phyloP scores from a whole-genome alignment of 2,888 invertebrate species.

The Subacronicta megacephala region DNA sequence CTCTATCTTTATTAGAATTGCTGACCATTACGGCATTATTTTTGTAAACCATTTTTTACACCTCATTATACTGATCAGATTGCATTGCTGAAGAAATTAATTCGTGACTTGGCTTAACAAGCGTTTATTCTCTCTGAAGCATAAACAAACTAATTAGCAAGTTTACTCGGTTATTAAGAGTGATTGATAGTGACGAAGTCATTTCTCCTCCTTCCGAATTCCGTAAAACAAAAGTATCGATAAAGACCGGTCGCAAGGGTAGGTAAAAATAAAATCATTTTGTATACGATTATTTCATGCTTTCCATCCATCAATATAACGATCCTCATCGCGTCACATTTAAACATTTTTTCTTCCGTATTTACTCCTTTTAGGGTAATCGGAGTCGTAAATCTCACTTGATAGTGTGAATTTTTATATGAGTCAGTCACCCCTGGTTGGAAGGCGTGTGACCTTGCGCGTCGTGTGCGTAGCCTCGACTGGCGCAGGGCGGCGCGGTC shows the following conservation, averaged over 20 bases:
- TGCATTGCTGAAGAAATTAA: conserved; percentile 23
- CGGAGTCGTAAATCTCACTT: conserved; percentile 73
- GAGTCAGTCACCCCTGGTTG: conserved; percentile 80
- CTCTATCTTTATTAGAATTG: neutral
- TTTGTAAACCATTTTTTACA: conserved; percentile 11
- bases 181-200: conserved; percentile 18
- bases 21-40: neutral
- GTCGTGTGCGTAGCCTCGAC: conserved; percentile 64
- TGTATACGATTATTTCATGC: conserved; percentile 49
- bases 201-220: conserved; percentile 25
- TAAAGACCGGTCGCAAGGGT: conserved; percentile 43
- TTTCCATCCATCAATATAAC: conserved; percentile 62
- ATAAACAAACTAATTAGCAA: conserved; percentile 25
- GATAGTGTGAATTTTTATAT: conserved; percentile 77
- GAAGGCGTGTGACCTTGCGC: conserved; percentile 64
- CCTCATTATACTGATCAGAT: conserved; percentile 18
- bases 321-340: conserved; percentile 55
- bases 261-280: conserved; percentile 41
- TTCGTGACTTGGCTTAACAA: conserved; percentile 42
- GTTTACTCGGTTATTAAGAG: conserved; percentile 10
- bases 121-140: conserved; percentile 23
- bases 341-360: conserved; percentile 72
- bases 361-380: conserved; percentile 71
- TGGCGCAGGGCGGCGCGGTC: conserved; percentile 66
- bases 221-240: conserved; percentile 18